phyloP scores from a whole-genome alignment of 2,888 invertebrate genomes.

The Ochropleura plecta region DNA sequence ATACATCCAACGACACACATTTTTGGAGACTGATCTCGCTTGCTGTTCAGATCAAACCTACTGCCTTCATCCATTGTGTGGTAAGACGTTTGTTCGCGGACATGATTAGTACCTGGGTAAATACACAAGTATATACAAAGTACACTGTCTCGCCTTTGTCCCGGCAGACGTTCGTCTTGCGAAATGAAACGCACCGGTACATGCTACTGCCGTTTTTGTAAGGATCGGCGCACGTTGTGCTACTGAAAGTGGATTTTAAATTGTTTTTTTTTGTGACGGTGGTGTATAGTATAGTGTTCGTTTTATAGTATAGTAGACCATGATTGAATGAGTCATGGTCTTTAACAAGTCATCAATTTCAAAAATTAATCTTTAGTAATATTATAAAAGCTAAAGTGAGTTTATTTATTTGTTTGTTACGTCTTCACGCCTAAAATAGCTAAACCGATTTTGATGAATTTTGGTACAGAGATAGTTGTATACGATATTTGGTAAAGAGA shows the following conservation, averaged over 20 bases:
- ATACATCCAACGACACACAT: neutral
- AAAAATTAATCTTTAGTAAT: too few species aligned
- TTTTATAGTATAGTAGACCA: too few species aligned
- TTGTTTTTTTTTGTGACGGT: neutral
- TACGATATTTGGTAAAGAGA: too few species aligned
- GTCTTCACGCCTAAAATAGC: too few species aligned
- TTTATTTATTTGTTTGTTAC: too few species aligned
- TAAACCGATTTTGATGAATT: too few species aligned
- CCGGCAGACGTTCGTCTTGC: slow-evolving; percentile 56
- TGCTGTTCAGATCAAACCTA: neutral
- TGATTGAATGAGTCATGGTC: too few species aligned
- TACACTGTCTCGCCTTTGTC: slow-evolving; percentile 51
- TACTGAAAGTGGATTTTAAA: slow-evolving; percentile 1
- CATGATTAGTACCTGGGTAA: slow-evolving; percentile 48
- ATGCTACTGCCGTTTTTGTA: slow-evolving; percentile 33
- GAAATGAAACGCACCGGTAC: slow-evolving; percentile 55
- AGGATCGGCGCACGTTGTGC: slow-evolving; percentile 18
- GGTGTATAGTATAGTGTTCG: too few species aligned
- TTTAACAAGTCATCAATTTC: too few species aligned
- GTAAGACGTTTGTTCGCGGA: slow-evolving; percentile 27
- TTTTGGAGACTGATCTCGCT: neutral
- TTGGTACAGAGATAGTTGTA: too few species aligned
- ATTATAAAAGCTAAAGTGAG: too few species aligned
- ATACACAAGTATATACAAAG: slow-evolving; percentile 24
- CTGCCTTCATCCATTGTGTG: neutral